Evolutionary conservation across 2,797 vertebrate species (phyloP), one percentile per base, ranked within the genome.

Genomic region (Pterois miles): DNA sequence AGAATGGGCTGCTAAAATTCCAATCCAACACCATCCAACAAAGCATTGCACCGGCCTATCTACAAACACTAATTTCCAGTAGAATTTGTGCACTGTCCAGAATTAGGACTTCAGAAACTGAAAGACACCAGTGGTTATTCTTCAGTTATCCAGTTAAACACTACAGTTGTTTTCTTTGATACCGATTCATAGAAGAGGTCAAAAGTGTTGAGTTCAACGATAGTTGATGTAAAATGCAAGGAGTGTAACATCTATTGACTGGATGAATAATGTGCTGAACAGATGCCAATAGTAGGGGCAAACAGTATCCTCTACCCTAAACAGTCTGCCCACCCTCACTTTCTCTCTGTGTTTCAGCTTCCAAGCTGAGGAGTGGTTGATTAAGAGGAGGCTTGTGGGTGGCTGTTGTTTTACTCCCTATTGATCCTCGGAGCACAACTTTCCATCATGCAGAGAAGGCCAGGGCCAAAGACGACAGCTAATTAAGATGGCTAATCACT

Each of bases 401-500:
- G 83, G 71, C 74, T 86, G 79, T 84, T 81, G 76, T 89, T 88
- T 89, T 84, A 82, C 85, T 85, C 70, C 70, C 66, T 78, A 92
- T 89, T 81, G 88, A 92, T 93, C 86, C 77, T 88, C 52, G 14
- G 60, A 92, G 90, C 89, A 81, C 83, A 91, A 89, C 84, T 89
- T 91, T 93, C 85, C 86, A 93, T 91, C 90, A 92, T 90, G 78
- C 84, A 87, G 82, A 87, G 88, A 85, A 79, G 76, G 84, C 85
- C 81, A 77, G 83, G 82, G 86, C 84, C 79, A 88, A 86, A 91
- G 87, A 93, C 85, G 88, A 92, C 91, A 90, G 91, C 87, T 93
- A 93, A 94, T 94, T 94, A 92, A 92, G 88, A 93, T 91, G 80
- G 89, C 89, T 93, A 92, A 93, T 93, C 91, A 90, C 86, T 89